phyloP scores from a whole-genome alignment of 2,113 vertebrate genomes.

The Otus sunia region DNA sequence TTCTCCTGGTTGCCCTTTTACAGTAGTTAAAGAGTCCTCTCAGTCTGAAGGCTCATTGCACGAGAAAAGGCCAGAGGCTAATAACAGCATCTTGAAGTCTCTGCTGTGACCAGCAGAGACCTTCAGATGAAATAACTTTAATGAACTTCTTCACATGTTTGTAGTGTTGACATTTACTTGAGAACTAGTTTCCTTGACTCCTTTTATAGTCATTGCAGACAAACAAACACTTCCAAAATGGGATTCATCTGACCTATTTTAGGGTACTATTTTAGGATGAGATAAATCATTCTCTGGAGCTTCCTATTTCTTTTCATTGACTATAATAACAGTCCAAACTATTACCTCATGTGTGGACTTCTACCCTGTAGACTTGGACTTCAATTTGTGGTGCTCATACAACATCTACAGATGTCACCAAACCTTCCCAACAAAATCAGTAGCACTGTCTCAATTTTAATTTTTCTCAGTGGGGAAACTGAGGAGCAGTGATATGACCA shows the following conservation, averaged over 20 bases:
- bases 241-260: conserved; percentile 12
- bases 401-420: accelerated
- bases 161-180: not conserved
- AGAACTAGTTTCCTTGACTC: conserved; percentile 16
- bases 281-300: not conserved
- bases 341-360: not conserved
- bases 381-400: not conserved
- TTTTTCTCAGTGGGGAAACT: not conserved
- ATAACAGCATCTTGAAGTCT: not conserved
- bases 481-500: not conserved
- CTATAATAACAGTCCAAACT: not conserved
- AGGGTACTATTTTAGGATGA: conserved; percentile 1
- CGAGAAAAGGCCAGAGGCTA: not conserved
- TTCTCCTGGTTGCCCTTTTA: not conserved
- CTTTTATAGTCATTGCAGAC: conserved; percentile 13
- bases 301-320: conserved; percentile 9
- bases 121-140: conserved; percentile 9
- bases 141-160: not conserved
- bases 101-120: not conserved
- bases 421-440: not conserved
- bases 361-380: not conserved
- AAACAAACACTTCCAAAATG: not conserved
- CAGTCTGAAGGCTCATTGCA: not conserved
- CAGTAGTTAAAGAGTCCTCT: not conserved
- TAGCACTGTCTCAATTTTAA: not conserved